These are phyloP conservation scores for Cheilosia scutellata DNA, from an alignment of 2,888 invertebrate species.

Conservation along the genomic window DNA sequence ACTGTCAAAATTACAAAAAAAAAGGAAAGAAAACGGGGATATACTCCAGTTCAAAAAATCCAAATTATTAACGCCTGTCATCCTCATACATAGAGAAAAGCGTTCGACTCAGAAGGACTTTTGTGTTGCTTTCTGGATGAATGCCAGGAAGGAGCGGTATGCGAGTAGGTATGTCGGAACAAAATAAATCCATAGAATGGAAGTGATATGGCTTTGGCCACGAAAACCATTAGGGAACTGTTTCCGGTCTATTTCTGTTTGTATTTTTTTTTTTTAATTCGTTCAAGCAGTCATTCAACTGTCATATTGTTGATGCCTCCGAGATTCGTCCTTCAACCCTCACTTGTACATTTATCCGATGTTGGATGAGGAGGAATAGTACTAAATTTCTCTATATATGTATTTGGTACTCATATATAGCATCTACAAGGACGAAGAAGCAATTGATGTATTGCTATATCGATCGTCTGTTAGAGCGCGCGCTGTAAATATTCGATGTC, in stretches of 20 bases:
- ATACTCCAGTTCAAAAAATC: conserved; percentile 13
- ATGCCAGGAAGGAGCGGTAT: conserved; percentile 30
- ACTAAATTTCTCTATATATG: background rate
- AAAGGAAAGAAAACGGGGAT: background rate
- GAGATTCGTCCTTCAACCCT: conserved; percentile 20
- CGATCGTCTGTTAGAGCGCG: conserved; percentile 22
- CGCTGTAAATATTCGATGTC: conserved; percentile 20
- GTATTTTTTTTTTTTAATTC: conserved; percentile 36
- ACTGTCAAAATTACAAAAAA: conserved; percentile 39
- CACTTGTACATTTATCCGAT: conserved; percentile 16
- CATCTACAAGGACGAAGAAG: background rate
- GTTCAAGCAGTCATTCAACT: conserved; percentile 55
- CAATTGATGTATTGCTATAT: conserved; percentile 43
- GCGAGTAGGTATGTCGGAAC: background rate
- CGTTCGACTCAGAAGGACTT: conserved; percentile 33
- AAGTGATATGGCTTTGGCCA: conserved; percentile 44
- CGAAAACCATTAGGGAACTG: conserved; percentile 15
- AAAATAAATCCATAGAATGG: conserved; percentile 34
- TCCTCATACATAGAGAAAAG: conserved; percentile 28
- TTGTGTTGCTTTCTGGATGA: conserved; percentile 38
- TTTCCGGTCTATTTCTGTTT: background rate
- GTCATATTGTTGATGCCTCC: conserved; percentile 54
- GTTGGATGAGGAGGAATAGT: background rate
- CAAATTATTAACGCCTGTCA: conserved; percentile 63
- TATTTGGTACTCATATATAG: background rate